These are phyloP conservation scores for Dryobates pubescens DNA, from an alignment of 2,797 vertebrate genomes.

Conservation along the genomic window DNA sequence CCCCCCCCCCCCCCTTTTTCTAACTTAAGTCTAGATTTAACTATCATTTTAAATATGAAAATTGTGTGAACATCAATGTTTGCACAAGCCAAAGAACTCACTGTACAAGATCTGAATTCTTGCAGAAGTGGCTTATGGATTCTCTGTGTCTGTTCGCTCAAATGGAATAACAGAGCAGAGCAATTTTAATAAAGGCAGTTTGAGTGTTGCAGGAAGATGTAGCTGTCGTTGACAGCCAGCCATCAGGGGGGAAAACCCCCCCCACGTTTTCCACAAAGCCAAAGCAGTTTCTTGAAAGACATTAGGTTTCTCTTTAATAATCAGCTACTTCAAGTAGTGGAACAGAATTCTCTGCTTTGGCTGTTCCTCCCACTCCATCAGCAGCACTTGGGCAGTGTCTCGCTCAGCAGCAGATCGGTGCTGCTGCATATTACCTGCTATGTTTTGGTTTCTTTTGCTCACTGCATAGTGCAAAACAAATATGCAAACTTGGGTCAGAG, in stretches of 20 bases:
- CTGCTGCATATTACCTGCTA: neutral
- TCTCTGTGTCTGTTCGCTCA: neutral
- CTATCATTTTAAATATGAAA: neutral
- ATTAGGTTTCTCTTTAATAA: neutral
- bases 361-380: neutral
- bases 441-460: neutral
- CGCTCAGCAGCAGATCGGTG: neutral
- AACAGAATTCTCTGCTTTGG: neutral
- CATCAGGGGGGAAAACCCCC: neutral
- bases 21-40: neutral
- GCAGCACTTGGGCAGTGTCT: neutral
- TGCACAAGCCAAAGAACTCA: neutral
- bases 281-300: neutral
- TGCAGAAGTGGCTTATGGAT: neutral
- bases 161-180: neutral
- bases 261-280: neutral
- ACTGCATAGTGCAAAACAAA: neutral
- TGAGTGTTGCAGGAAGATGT: neutral
- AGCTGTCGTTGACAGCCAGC: neutral
- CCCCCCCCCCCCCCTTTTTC: neutral
- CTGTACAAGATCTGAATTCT: neutral
- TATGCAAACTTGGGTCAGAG: neutral
- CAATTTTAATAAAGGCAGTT: neutral
- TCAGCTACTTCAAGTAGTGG: neutral
- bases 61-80: neutral